A percentile compares a stretch with the other conserved stretches of the same genome.
phyloP scores from a whole-genome alignment of 2,888 invertebrate genomes.

The Fragum whitleyi region DNA sequence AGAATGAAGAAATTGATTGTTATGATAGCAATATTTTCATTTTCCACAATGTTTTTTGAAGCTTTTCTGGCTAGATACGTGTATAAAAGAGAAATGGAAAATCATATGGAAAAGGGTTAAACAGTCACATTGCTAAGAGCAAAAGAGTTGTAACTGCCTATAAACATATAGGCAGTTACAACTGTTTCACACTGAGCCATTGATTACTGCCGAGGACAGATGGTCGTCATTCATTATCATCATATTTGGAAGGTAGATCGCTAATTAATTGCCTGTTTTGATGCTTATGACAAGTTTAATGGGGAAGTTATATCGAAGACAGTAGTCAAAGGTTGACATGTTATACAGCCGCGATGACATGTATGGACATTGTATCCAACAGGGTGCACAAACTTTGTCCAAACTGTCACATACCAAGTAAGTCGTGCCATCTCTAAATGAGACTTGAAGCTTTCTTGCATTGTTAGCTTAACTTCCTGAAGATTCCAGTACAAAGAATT shows the following conservation, averaged over 20 bases:
- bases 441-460: too few relatives aligned
- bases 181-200: too few relatives aligned
- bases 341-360: not conserved
- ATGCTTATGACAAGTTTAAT: constrained; percentile 1
- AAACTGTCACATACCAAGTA: not conserved
- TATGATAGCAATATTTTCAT: not conserved
- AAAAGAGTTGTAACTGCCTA: too few relatives aligned
- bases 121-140: too few relatives aligned
- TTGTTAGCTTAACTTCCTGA: too few relatives aligned
- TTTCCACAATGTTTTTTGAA: not conserved
- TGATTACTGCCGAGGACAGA: not conserved
- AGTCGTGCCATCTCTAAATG: not conserved
- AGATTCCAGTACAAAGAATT: too few relatives aligned
- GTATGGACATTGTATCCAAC: not conserved
- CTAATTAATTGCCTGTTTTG: constrained; percentile 1
- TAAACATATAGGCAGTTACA: too few relatives aligned
- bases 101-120: too few relatives aligned
- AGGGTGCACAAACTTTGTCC: not conserved
- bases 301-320: not conserved
- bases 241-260: not conserved
- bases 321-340: not conserved
- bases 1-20: constrained; percentile 1
- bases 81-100: too few relatives aligned
- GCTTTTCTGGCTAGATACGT: too few relatives aligned
- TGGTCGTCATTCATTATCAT: not conserved